These are phyloP conservation scores for Zenarchopterus dispar DNA, from an alignment of 2,797 vertebrate species.

Conservation along the genomic window DNA sequence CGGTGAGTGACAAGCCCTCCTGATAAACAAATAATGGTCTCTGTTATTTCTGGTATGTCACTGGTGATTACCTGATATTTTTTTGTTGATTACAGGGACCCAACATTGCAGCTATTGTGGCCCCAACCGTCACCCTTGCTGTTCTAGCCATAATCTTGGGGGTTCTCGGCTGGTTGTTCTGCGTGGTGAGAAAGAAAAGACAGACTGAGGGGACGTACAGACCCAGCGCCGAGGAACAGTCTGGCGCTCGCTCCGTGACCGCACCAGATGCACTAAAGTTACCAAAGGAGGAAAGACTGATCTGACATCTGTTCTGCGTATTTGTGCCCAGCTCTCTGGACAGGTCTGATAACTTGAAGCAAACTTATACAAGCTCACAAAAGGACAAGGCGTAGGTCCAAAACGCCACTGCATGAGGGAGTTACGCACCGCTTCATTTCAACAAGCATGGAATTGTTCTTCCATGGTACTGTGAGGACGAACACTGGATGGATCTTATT, in stretches of 20 bases:
- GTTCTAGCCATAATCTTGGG: conserved; percentile 76
- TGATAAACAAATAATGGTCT: not conserved
- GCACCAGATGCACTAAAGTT: conserved; percentile 85
- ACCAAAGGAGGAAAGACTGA: conserved; percentile 93
- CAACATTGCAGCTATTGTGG: conserved; percentile 84
- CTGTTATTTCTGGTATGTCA: not conserved
- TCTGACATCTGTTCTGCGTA: conserved; percentile 71
- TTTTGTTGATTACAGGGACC: conserved; percentile 46
- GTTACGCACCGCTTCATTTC: conserved; percentile 14
- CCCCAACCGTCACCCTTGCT: conserved; percentile 82
- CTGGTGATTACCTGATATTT: not conserved
- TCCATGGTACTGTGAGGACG: conserved; percentile 12
- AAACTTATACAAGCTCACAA: not conserved
- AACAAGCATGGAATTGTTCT: conserved; percentile 28
- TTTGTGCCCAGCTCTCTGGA: not conserved
- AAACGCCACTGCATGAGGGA: conserved; percentile 4
- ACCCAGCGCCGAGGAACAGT: conserved; percentile 90
- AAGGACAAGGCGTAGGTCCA: conserved; percentile 10
- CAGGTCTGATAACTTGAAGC: conserved; percentile 5
- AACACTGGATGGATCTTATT: conserved; percentile 13
- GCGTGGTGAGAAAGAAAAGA: conserved; percentile 89
- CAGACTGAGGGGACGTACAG: conserved; percentile 92
- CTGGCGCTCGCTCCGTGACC: conserved; percentile 77
- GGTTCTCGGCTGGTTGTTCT: conserved; percentile 77
- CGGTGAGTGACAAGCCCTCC: conserved; percentile 49